Evolutionary conservation across 2,797 vertebrate genomes (phyloP), one percentile per base, ranked within the genome.

Genomic region (Eospalax fontanierii): DNA sequence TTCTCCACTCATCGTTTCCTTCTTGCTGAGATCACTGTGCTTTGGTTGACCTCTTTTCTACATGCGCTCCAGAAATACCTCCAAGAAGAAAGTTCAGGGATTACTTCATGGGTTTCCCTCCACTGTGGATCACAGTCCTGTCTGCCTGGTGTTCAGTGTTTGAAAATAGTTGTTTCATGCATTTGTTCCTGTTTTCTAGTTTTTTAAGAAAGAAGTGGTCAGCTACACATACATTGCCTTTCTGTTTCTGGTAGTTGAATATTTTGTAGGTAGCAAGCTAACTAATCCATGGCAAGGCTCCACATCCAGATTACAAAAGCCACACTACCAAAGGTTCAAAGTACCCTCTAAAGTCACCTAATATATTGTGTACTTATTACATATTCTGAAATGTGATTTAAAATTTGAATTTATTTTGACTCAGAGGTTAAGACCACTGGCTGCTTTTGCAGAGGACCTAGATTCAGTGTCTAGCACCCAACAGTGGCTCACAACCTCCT

Each of bases 141-240:
- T 9, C 8, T 81, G 54, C 24, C 74, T 65, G 28, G 50, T 66
- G 16, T 2, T 18, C 24, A 50, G 3, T 86, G 38, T 89, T 91
- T 93, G 54, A 59, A 93, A 91, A 66, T 11, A 85, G 46, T 82
- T 78, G 38, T 79, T 78, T 89, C 26, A 71, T n/a, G 7, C n/a
- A 92, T 88, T 94, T 73, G 24, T 91, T 90, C 46, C 61, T 38
- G 4, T 82, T 96, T 93, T 73, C 78, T 75, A 74, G n/a, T 81
- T 87, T 24, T 68, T 94, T 28, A 73, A 35, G 19, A 76, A 90
- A 35, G 16, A 66, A n/a, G 5, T 28, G 19, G 14, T 73, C 54
- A 83, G 35, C 18, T 50, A 11, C 11, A 63, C 57, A 65, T 43
- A 12, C 4, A 70, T 28, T 71, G 78, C 3, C 21, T 78, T 93